A percentile compares a stretch with the other conserved stretches of the same genome.
Conservation (phyloP, 2,113 vertebrate genomes). For the Opisthocomus hoazin region DNA sequence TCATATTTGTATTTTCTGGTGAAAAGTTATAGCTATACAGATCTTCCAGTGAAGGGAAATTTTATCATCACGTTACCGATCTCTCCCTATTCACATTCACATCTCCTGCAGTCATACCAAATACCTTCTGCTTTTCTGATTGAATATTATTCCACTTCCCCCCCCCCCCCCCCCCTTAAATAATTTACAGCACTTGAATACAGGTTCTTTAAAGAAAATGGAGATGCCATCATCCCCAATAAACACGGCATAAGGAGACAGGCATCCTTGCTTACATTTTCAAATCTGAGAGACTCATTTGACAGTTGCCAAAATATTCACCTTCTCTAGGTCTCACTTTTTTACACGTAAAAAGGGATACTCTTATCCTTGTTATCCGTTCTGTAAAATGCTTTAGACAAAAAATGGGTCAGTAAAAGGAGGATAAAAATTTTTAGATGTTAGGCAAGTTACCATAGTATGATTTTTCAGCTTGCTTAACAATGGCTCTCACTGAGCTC, state of each 20-base stretch:
- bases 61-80: not conserved
- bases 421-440: not conserved
- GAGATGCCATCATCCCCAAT: not conserved
- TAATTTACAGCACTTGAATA: not conserved
- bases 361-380: not conserved
- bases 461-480: not conserved
- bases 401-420: not conserved
- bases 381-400: not conserved
- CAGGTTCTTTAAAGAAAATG: not conserved
- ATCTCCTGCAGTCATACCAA: not conserved
- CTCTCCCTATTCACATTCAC: not conserved
- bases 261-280: not conserved
- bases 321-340: not conserved
- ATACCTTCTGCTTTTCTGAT: not conserved
- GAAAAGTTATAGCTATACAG: not conserved
- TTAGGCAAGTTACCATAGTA: not conserved
- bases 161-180: no score
- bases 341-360: not conserved
- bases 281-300: not conserved
- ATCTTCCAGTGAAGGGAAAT: not conserved
- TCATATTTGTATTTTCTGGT: not conserved
- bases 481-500: not conserved
- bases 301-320: not conserved
- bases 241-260: not conserved
- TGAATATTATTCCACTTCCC: not conserved